Evolutionary conservation across 2,797 vertebrate genomes (phyloP), one percentile per base, ranked within the genome.

Genomic region (Luscinia luscinia): DNA sequence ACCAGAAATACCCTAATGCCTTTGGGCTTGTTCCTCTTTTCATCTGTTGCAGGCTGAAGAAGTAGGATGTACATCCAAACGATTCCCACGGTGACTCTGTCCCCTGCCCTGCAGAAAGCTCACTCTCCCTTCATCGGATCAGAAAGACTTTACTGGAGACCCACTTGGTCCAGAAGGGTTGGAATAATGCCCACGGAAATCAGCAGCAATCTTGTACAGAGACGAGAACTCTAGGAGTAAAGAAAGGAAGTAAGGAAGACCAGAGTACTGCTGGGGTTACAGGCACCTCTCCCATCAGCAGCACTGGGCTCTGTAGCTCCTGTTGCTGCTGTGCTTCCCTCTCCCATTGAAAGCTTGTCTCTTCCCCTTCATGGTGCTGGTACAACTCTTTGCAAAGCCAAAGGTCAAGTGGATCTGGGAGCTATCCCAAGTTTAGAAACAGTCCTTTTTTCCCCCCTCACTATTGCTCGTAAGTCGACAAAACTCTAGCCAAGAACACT

Each of bases 1-100:
- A 87, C 46, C 46, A 89, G 87, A 93, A 95, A 84, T 73, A 82
- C 49, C 38, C 27, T 63, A 62, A 15, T 78, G 72, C 64, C 69
- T 57, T 93, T 0, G 1, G 69, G 54, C 22, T 93, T 52, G 72
- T 94, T 95, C 74, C 46, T 87, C 51, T 84, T 93, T 87, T 91
- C 48, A 49, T 88, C 40, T 91, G 22, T 48, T 45, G 62, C 61
- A 55, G 61, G 15, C 48, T 92, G 62, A 82, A 93, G 55, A 74
- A 83, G 21, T 34, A 46, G 55, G 51, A 55, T 9, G 22, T 59
- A 52, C 0, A 0, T 72, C 38, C 41, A 43, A 12, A 27, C 0
- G 2, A n/a, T 84, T 95, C 77, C 54, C 85, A 76, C 0, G 0
- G 43, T 58, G 69, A 45, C 55, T 62, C 58, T 84, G 49, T 26